Base-by-base conservation (phyloP, 2,888 invertebrate species). In the Torymus auratus region DNA sequence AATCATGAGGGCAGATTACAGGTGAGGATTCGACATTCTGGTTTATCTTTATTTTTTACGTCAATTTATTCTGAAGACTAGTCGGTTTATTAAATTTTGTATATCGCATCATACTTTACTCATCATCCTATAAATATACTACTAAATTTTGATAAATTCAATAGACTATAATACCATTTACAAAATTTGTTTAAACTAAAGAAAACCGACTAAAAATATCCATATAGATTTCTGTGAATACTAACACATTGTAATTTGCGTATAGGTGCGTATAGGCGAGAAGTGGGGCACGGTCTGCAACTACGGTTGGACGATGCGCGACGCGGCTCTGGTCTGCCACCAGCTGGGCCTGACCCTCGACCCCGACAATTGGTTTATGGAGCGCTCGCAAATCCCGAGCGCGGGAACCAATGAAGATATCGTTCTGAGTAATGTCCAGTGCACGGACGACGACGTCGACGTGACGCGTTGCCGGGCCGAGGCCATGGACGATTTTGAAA, bases 201-300 rank as follows among this genome's bases (percentile, higher is more conserved):
- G 20, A 20, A 20, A 20, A 20, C 5, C 5, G 5, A 28, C 1
- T 3, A 28, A 28, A 28, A 28, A 28, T 28, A 28, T 41, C 7
- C 41, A 7, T 41, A 41, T 41, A 41, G 1, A 41, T 41, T 41
- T 41, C 7, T 7, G 5, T 41, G 7, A 41, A 41, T 41, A 7
- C 41, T 41, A 41, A 41, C 3, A 28, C 3, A 28, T 41, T 41
- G 7, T 10, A 41, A 41, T 7, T 41, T 67, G 11, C 11, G 15
- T 92, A 94, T 92, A 94, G 92, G 94, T 99, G 0, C 94, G 95
- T 86, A 92, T 98, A 11, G 94, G 96, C 80, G 95, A 95, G 0
- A 94, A 95, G 89, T 99, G 99, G 99, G 99, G 99, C 55, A 99
- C 99, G 0, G 97, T 99, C 0, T 99, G 99, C 89, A 97, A 97